Evolutionary conservation across 2,797 vertebrate species (phyloP).

Genomic region (Phalanger gymnotis): DNA sequence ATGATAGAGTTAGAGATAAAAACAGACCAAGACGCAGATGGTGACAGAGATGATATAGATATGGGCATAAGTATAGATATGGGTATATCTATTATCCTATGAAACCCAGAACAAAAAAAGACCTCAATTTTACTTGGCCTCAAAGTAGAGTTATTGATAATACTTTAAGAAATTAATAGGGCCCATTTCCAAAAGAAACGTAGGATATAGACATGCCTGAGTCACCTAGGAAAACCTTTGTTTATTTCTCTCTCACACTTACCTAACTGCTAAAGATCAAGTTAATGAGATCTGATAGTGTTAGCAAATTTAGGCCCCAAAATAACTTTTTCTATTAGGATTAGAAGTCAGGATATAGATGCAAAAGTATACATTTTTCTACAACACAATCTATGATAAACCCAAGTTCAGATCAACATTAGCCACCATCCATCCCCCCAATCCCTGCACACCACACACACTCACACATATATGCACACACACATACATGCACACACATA

Average conservation of each 20-base stretch:
- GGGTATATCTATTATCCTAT: not conserved
- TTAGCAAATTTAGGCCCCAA: constrained; percentile 40
- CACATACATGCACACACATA: too few species aligned
- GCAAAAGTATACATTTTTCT: constrained; percentile 26
- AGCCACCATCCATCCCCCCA: not conserved
- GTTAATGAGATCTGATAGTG: constrained; percentile 49
- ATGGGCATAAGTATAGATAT: not conserved
- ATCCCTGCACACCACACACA: not conserved
- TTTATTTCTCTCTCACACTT: constrained; percentile 64
- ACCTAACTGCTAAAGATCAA: constrained; percentile 48
- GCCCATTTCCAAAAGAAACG: constrained; percentile 70
- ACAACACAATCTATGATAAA: not conserved
- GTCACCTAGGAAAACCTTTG: constrained; percentile 50
- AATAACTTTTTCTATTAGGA: constrained; percentile 59
- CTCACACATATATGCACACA: not conserved
- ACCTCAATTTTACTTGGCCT: not conserved
- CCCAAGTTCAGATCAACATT: not conserved
- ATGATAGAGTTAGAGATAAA: not conserved
- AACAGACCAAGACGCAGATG: too few species aligned
- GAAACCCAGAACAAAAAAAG: not conserved
- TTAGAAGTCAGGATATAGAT: constrained; percentile 23
- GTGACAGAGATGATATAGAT: too few species aligned
- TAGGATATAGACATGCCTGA: constrained; percentile 36
- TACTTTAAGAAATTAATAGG: constrained; percentile 52
- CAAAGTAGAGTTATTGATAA: constrained; percentile 48